Base-by-base conservation (phyloP, 1,140 invertebrate species). In the Leptonema lineaticorne region DNA sequence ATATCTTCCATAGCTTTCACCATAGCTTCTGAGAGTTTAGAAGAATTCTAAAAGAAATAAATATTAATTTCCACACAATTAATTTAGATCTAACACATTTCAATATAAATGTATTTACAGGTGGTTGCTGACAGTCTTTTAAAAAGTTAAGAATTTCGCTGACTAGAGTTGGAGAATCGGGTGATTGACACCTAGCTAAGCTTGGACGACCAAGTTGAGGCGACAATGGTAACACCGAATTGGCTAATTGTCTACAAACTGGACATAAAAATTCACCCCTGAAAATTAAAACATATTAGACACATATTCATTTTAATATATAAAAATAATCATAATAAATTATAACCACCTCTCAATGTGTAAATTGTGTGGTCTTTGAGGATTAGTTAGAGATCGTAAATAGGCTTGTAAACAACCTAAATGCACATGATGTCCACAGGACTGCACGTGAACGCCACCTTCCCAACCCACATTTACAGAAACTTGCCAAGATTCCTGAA, bases 351-450 rank as follows among this genome's bases (percentile, higher is more conserved):
- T 83, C 74, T 94, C 92, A 63, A 89, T 86, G 72, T 89, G 87
- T 58, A 92, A 79, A 75, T 84, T 90, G 76, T 89, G 86, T 46
- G 88, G 89, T 11, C 91, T 81, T 75, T 92, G 90, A 70, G 90
- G 89, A 70, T 84, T 88, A 58, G 89, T 85, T 45, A 97, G 81
- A 4, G 94, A 93, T 67, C 88, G 85, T 50, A 96, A 82, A 82
- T 97, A 98, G 0, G 92, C 90, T 76, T 90, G 90, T 70, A 96
- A 87, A 81, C 96, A 98, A 75, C 94, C 92, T 63, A 97, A 84
- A 81, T 98, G 96, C 29, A 98, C 82, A 79, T 97, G 94, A 81
- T 98, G 96, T 9, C 95, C 96, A 83, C 96, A 98, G 0, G 95
- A 95, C 82, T 96, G 93, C n/a, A 96, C 92, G 77, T 94, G 90